A percentile compares a stretch with the other conserved stretches of the same genome.
Evolutionary conservation across 2,888 invertebrate genomes (phyloP).

Genomic region (Ceramica pisi): DNA sequence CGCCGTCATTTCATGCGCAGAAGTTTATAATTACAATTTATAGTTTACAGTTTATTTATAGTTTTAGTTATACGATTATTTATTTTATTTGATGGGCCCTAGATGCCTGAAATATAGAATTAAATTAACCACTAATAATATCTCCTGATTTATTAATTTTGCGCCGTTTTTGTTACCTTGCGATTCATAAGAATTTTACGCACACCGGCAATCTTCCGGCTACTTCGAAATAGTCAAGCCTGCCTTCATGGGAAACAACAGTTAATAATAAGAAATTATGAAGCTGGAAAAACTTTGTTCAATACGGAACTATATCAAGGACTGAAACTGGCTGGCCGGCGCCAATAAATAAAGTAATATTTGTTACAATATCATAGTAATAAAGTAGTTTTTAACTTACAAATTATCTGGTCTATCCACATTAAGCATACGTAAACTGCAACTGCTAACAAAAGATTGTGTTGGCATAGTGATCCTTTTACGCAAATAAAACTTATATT

Average conservation of each 20-base stretch:
- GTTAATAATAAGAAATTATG: background rate
- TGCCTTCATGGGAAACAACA: background rate
- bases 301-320: background rate
- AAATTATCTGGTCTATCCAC: background rate
- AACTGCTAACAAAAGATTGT: background rate
- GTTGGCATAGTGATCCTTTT: background rate
- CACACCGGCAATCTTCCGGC: no score
- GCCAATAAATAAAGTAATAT: background rate
- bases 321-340: background rate
- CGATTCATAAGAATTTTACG: background rate
- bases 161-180: background rate
- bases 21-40: no score
- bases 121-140: no score
- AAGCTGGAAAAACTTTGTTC: background rate
- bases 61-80: no score
- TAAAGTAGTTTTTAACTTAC: constrained; percentile 18
- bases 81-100: no score
- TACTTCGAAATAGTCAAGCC: background rate
- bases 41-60: no score
- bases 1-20: no score
- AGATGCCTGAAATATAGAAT: no score
- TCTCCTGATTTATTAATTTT: no score
- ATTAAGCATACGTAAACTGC: constrained; percentile 12
- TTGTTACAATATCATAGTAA: background rate
- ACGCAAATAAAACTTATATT: background rate